Conservation (phyloP, 1,140 invertebrate genomes). For the Drosophila erecta region DNA sequence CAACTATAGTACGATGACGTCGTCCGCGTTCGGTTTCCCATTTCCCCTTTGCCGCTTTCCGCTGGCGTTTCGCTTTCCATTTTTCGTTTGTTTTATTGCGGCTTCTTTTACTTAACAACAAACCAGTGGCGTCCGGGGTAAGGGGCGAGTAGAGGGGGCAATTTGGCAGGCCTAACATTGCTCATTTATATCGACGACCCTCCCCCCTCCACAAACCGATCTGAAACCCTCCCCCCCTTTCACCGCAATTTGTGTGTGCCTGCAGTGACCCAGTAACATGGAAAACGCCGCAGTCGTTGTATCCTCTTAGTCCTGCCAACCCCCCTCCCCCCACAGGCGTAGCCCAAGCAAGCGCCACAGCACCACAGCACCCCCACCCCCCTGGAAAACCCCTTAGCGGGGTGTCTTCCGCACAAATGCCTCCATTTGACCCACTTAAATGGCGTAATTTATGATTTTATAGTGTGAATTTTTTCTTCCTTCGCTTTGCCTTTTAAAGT, state of each 20-base stretch:
- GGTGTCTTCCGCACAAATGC: slow-evolving; percentile 83
- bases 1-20: slow-evolving; percentile 30
- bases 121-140: slow-evolving; percentile 16
- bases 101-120: slow-evolving; percentile 63
- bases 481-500: slow-evolving; percentile 54
- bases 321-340: neutral
- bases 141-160: neutral
- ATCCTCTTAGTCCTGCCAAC: slow-evolving; percentile 15
- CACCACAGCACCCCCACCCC: slow-evolving; percentile 3
- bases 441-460: slow-evolving; percentile 82
- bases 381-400: slow-evolving; percentile 63
- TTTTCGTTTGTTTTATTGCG: slow-evolving; percentile 72
- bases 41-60: slow-evolving; percentile 30
- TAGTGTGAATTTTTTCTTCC: slow-evolving; percentile 69
- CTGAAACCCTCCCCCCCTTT: neutral
- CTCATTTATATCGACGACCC: slow-evolving; percentile 74
- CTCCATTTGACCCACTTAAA: slow-evolving; percentile 84
- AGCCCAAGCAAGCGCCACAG: too few species aligned
- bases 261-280: slow-evolving; percentile 84
- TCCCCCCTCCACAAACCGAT: neutral
- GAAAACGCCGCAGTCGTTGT: slow-evolving; percentile 66
- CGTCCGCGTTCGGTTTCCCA: slow-evolving; percentile 46
- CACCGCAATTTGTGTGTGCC: slow-evolving; percentile 79
- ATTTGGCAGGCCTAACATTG: slow-evolving; percentile 50
- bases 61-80: slow-evolving; percentile 33